Evolutionary conservation across 2,113 vertebrate genomes (phyloP).

Genomic region (Stictonetta naevosa): DNA sequence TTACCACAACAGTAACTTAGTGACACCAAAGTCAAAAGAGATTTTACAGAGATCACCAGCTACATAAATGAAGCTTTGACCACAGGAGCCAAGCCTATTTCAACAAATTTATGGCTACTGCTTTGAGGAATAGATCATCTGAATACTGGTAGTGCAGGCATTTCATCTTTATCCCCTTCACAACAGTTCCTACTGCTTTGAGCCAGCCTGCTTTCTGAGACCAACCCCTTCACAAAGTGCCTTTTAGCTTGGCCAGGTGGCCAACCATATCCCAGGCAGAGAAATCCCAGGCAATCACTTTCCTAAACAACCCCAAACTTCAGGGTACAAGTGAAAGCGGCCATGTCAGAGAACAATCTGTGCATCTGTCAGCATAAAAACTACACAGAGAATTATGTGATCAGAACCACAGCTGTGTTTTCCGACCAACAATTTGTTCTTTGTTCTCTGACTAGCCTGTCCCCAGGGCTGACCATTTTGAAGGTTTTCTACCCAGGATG

Average conservation of each 20-base stretch:
- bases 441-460: neutral
- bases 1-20: neutral
- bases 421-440: neutral
- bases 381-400: neutral
- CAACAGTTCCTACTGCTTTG: fast-evolving
- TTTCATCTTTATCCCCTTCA: neutral
- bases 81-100: neutral
- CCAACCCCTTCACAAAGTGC: neutral
- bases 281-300: neutral
- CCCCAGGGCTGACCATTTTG: neutral
- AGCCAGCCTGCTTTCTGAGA: neutral
- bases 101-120: neutral
- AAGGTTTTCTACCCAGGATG: neutral
- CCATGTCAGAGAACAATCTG: neutral
- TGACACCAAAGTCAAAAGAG: neutral
- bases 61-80: neutral
- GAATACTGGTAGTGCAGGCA: neutral
- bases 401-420: neutral
- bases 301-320: neutral
- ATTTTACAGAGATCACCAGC: neutral
- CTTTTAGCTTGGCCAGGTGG: neutral
- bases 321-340: neutral
- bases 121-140: neutral
- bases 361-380: neutral
- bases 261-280: neutral